A percentile compares a stretch with the other conserved stretches of the same genome.
Conservation (phyloP, 2,113 vertebrate genomes). For the Callithrix jacchus region DNA sequence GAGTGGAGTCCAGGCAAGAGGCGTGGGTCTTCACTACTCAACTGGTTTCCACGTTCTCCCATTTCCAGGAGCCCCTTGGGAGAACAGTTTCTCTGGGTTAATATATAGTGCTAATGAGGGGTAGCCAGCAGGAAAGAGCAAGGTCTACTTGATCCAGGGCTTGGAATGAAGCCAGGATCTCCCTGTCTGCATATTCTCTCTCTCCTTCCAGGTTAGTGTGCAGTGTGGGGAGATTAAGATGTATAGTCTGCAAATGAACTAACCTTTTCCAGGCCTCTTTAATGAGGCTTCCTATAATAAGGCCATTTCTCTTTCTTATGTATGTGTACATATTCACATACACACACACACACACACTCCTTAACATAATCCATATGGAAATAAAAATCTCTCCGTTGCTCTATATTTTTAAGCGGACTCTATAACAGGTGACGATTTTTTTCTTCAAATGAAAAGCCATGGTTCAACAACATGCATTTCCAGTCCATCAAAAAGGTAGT, state of each 20-base stretch:
- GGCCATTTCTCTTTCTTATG: slow-evolving; percentile 80
- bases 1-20: neutral
- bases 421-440: slow-evolving; percentile 76
- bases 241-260: slow-evolving; percentile 87
- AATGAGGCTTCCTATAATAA: slow-evolving; percentile 85
- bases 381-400: slow-evolving; percentile 68
- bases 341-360: slow-evolving; percentile 32
- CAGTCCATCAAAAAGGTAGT: slow-evolving; percentile 74
- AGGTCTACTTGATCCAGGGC: slow-evolving; percentile 77
- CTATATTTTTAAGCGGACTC: slow-evolving; percentile 78
- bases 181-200: slow-evolving; percentile 72
- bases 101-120: slow-evolving; percentile 78
- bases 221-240: slow-evolving; percentile 84
- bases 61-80: slow-evolving; percentile 19
- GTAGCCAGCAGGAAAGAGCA: slow-evolving; percentile 78
- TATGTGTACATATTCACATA: slow-evolving; percentile 61
- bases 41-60: neutral
- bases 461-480: slow-evolving; percentile 77
- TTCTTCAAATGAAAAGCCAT: slow-evolving; percentile 81
- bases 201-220: slow-evolving; percentile 67
- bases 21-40: neutral
- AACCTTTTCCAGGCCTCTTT: slow-evolving; percentile 87
- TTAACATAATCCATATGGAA: slow-evolving; percentile 88
- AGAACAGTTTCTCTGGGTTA: slow-evolving; percentile 60
- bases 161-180: slow-evolving; percentile 83